phyloP scores from a whole-genome alignment of 2,113 vertebrate species.

The Argyrosomus japonicus region DNA sequence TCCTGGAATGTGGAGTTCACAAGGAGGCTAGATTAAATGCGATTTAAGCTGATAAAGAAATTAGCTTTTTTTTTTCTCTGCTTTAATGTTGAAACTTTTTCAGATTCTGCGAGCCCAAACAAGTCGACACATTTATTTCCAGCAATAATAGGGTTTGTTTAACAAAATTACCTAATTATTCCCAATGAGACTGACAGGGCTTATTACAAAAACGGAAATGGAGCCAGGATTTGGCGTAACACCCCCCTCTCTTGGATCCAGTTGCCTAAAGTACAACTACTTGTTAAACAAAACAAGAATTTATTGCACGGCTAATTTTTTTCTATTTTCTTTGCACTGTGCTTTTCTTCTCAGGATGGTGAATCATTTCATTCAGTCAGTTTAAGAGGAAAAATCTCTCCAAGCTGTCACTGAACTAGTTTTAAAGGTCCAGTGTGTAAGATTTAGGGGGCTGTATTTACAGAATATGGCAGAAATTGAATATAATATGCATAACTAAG shows the following conservation, averaged over 20 bases:
- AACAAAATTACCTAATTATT: constrained; percentile 14
- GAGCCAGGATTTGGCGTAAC: neutral
- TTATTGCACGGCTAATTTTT: no score
- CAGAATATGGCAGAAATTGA: no score
- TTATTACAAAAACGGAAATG: neutral
- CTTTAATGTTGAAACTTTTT: constrained; percentile 44
- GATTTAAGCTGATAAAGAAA: constrained; percentile 57
- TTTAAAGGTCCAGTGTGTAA: no score
- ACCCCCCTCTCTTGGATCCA: neutral
- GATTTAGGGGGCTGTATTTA: no score
- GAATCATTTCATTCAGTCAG: neutral
- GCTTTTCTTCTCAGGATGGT: no score
- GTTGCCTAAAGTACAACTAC: neutral
- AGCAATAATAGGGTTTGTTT: constrained; percentile 23
- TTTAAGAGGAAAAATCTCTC: neutral
- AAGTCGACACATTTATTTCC: constrained; percentile 43
- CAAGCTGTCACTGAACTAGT: neutral
- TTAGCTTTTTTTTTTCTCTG: constrained; percentile 2
- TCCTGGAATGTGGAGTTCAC: constrained; percentile 81
- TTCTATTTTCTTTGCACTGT: no score
- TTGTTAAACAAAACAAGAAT: neutral
- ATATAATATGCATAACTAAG: no score
- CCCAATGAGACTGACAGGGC: neutral
- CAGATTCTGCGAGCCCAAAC: constrained; percentile 12
- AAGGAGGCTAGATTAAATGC: constrained; percentile 64